Base-by-base conservation (phyloP, 2,113 vertebrate genomes). In the Eulacestoma nigropectus region DNA sequence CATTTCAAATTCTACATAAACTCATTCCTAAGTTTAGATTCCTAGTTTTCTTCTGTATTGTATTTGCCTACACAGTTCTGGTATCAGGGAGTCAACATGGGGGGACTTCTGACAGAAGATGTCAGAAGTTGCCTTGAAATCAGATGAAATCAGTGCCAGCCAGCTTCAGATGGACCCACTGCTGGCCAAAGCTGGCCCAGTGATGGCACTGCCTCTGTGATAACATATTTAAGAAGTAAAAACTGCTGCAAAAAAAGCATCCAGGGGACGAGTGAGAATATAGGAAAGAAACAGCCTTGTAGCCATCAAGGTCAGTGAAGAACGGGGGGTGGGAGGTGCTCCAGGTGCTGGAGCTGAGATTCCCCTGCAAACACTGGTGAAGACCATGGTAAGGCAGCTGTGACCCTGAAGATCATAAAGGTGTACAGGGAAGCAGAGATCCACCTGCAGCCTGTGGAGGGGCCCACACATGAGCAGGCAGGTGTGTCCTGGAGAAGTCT, bases 151-250 rank as follows among this genome's bases (percentile, higher is more conserved):
- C 30, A 21, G 7, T 37, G 8, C 30, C 23, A 63, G 26, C 5
- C 2, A 3, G 10, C 19, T 52, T 30, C 42, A 77, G 42, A 32
- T 0, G 1, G 29, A 89, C 7, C 3, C 1, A 2, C 8, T 4
- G 3, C 41, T 50, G 22, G 9, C 27, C 49, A 76, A 65, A 59
- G 13, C 35, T 65, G 46, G 70, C 9, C 3, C 12, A 39, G 4
- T 7, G n/a, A 17, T 27, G 16, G 27, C 20, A 47, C 5, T 16
- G 11, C 4, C n/a, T 63, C 20, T 68, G 16, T 30, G 20, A 68
- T 16, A 47, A 32, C 7, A 8, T 30, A 27, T 9, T 46, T 53
- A 52, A 62, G 29, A 70, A 77, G 4, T 44, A 67, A 60, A 65
- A 62, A 15, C 7, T 26, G 9, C 37, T 56, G 10, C 3, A 4